A percentile compares a stretch with the other conserved stretches of the same genome.
Conservation (phyloP, 2,888 invertebrate species). For the Arge pagana region DNA sequence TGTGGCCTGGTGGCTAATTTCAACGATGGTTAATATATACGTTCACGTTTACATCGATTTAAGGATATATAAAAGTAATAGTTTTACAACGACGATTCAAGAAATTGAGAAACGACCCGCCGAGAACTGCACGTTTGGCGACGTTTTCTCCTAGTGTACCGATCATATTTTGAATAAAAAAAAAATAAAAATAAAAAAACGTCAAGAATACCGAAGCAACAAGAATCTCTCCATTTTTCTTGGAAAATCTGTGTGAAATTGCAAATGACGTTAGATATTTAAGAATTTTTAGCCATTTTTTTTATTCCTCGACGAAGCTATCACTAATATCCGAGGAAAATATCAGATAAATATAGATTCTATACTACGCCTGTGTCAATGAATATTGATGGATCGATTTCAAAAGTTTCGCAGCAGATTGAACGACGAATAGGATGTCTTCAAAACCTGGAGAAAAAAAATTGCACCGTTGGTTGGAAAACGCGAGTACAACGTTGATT, state of each 20-base stretch:
- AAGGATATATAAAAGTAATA: constrained; percentile 12
- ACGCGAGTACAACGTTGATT: background rate
- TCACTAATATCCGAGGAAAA: too few relatives aligned
- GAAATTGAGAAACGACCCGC: background rate
- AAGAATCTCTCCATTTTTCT: too few relatives aligned
- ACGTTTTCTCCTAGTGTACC: constrained; percentile 35
- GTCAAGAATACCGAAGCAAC: too few relatives aligned
- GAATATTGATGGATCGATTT: too few relatives aligned
- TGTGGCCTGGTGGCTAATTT: constrained; percentile 4
- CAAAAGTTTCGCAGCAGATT: constrained; percentile 28
- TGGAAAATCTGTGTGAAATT: too few relatives aligned
- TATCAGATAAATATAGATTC: too few relatives aligned
- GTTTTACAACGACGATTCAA: constrained; percentile 15
- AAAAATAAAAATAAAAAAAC: too few relatives aligned
- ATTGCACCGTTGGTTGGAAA: background rate
- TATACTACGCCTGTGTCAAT: too few relatives aligned
- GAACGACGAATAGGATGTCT: constrained; percentile 33
- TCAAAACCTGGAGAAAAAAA: constrained; percentile 28
- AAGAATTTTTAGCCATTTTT: too few relatives aligned
- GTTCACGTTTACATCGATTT: constrained; percentile 6
- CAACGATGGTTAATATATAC: too few relatives aligned
- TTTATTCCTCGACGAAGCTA: too few relatives aligned
- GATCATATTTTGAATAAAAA: constrained; percentile 41
- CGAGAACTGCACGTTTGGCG: constrained; percentile 17
- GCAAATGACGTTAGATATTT: too few relatives aligned